Base-by-base conservation (phyloP, 1,140 invertebrate genomes). In the Spodoptera frugiperda region DNA sequence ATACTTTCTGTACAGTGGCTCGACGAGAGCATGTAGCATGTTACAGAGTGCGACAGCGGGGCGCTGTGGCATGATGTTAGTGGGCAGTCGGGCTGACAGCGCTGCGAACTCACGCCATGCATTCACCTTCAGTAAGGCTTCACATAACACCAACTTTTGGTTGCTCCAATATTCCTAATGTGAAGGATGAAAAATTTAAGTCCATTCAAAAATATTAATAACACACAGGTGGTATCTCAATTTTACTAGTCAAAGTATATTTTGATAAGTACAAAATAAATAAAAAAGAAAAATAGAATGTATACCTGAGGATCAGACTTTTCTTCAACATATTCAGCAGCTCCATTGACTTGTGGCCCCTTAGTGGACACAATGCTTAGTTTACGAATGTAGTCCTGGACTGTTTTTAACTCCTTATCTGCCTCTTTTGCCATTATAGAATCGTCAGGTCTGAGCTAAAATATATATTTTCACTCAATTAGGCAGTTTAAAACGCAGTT, bases 71-170 rank as follows among this genome's bases (percentile, higher is more conserved):
- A 97, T 96, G 0, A 97, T 95, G 11, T 97, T 95, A 55, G 98
- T 97, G 2, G 99, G 99, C 73, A 99, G 95, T 70, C 96, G 95
- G 74, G 96, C 96, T 19, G 98, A 96, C 48, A 99, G 94, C 63
- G 95, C 95, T 71, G 96, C 95, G 9, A 98, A 98, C 86, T 97
- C 97, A 11, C 96, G 95, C 98, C 98, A 99, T 82, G 98, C 98
- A 17, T 98, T 98, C 78, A 99, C 96, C 82, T 96, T 95, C 4
- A 99, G 89, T 4, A 99, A 90, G 1, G 98, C 98, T 90, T 99
- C 97, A 88, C 97, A 97, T 5, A 99, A 94, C 49, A 98, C 97
- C 83, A 99, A 96, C 91, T 99, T 99, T 93, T 99, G 99, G 95
- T 99, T 99, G 74, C 93, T 95, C 87, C 95, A 94, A 87, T 97